Evolutionary conservation across 2,113 vertebrate species (phyloP), one percentile per base, ranked within the genome.

Genomic region (Ahaetulla prasina): DNA sequence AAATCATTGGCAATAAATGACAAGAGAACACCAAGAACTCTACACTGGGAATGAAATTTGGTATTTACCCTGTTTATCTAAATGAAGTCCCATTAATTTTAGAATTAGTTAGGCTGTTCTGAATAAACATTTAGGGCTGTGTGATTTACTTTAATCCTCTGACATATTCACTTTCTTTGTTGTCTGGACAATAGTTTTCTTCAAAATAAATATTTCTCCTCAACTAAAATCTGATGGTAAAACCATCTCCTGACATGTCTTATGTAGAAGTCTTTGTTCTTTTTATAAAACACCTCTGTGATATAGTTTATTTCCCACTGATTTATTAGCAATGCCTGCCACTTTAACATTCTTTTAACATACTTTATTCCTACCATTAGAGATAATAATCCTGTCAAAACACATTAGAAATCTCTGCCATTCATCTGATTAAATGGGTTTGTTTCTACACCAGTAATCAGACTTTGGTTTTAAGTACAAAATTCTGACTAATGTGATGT

Each of bases 221-320:
- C 95, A 91, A 80, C 92, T 95, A 91, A 95, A 94, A 93, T 94
- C 93, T 95, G 85, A 93, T 95, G 95, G 94, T 96, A 95, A 93
- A 30, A 9, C 95, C 96, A 96, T 94, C 90, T 94, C 94, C 95
- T 92, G 93, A 89, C 85, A 91, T 96, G 95, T 49, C 27, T 94
- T 89, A 91, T 94, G 27, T 91, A 63, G 85, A 89, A 96, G 91
- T 95, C 92, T 93, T 80, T 90, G 92, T 93, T 94, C 88, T 86
- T 92, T 94, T 45, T 27, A 68, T 35, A 84, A 53, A 39, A 74
- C 12, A 94, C 74, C 90, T 94, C 85, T 60, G 90, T 92, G 85
- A 88, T 93, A 88, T 4, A 68, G 90, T 85, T 90, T 96, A 89
- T 89, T 91, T 92, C 90, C 94, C 92, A 97, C 95, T 95, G 95